Percentiles rank a stretch among this genome's conserved stretches.
Evolutionary conservation across 2,888 invertebrate genomes (phyloP).

Genomic region (Patella depressa): DNA sequence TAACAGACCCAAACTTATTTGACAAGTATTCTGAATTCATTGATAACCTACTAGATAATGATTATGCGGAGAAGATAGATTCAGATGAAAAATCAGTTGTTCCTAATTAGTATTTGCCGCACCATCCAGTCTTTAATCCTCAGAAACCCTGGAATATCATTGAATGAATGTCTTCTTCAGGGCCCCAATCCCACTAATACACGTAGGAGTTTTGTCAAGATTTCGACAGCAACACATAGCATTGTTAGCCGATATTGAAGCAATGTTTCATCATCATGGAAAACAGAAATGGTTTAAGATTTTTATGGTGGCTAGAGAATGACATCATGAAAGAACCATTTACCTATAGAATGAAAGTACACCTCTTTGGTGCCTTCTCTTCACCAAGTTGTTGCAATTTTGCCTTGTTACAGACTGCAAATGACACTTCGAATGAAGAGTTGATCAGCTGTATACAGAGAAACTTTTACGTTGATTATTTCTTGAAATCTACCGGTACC

Average conservation of each 20-base stretch:
- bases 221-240: conserved; percentile 33
- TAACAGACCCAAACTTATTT: conserved; percentile 17
- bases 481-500: conserved; percentile 14
- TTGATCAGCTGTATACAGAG: conserved; percentile 14
- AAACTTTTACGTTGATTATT: conserved; percentile 33
- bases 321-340: conserved; percentile 3
- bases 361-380: conserved; percentile 21
- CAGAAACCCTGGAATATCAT: conserved; percentile 19
- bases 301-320: conserved; percentile 22
- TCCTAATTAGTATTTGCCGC: conserved; percentile 21
- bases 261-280: conserved; percentile 33
- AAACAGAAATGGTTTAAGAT: conserved; percentile 26
- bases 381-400: conserved; percentile 22
- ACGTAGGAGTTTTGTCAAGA: conserved; percentile 29
- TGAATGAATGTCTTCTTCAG: conserved; percentile 33
- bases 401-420: conserved; percentile 14
- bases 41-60: conserved; percentile 23
- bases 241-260: conserved; percentile 34
- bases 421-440: not conserved
- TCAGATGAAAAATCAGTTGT: not conserved
- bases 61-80: conserved; percentile 25
- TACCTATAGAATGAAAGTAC: conserved; percentile 20
- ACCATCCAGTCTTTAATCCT: conserved; percentile 17
- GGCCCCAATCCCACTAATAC: conserved; percentile 32
- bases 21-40: conserved; percentile 24